These are phyloP conservation scores for Ptiloglossa arizonensis DNA, from an alignment of 1,140 invertebrate genomes.

Conservation along the genomic window DNA sequence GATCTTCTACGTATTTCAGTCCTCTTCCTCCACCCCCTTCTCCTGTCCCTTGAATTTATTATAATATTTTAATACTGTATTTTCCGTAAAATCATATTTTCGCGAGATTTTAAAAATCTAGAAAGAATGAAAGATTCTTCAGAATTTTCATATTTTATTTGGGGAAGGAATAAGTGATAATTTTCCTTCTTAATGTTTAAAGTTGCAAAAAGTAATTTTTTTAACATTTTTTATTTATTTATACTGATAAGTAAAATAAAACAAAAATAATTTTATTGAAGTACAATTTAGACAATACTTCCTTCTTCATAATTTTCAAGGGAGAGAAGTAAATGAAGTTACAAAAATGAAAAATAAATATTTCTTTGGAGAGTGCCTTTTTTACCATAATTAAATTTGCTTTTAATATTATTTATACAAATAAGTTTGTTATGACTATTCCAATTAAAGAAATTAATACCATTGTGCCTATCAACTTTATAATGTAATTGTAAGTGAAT, in stretches of 20 bases:
- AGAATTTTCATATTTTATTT: constrained; percentile 25
- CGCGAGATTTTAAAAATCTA: not conserved
- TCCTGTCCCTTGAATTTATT: constrained; percentile 83
- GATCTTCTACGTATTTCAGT: constrained; percentile 88
- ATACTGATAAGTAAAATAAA: not conserved
- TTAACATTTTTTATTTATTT: constrained; percentile 19
- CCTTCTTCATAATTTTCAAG: not conserved
- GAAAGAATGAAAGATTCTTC: not conserved
- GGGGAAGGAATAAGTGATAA: not conserved
- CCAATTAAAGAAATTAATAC: constrained; percentile 39
- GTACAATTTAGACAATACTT: not conserved
- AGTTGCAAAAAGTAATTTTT: not conserved
- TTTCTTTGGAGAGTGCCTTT: constrained; percentile 8
- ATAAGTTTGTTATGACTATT: constrained; percentile 16
- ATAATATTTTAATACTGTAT: constrained; percentile 9
- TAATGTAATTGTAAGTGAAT: constrained; percentile 22
- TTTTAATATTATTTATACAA: not conserved
- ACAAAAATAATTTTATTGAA: not conserved
- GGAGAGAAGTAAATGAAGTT: not conserved
- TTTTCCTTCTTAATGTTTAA: constrained; percentile 13
- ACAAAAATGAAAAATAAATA: not conserved
- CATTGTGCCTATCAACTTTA: constrained; percentile 50
- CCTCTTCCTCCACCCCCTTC: constrained; percentile 88
- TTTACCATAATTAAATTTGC: constrained; percentile 13
- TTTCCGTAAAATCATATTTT: constrained; percentile 12